Evolutionary conservation across 53 echinoderm and acorn worm species (phyloP).

Genomic region (Temnopleurus reevesii): DNA sequence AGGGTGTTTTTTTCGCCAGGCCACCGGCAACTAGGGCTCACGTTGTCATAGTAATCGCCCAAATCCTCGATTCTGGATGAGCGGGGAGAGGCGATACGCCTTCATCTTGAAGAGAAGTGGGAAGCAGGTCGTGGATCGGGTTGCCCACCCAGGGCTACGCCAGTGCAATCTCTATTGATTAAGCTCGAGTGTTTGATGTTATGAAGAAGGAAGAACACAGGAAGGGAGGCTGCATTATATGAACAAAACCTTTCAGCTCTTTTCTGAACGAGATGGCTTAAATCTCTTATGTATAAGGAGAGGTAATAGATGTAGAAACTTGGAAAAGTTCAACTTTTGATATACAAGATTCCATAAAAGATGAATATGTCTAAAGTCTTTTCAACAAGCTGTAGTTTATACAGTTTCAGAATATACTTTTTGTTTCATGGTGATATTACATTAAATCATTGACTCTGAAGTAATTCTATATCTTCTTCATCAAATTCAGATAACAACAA

Average conservation of each 20-base stretch:
- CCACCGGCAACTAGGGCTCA: constrained; percentile 37
- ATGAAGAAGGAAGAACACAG: constrained; percentile 41
- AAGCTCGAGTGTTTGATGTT: constrained; percentile 53
- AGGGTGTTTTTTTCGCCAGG: neutral
- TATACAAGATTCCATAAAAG: too few species aligned
- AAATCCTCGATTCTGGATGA: constrained; percentile 41
- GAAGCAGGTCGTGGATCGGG: constrained; percentile 26
- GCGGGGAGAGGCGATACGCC: constrained; percentile 45
- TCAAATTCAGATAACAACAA: too few species aligned
- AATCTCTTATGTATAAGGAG: neutral
- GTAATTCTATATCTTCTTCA: too few species aligned
- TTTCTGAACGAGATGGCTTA: neutral
- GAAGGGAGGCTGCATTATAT: constrained; percentile 38
- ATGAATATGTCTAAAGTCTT: too few species aligned
- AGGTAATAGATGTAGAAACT: too few species aligned
- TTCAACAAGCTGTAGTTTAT: too few species aligned
- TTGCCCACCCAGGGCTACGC: constrained; percentile 51
- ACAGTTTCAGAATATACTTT: too few species aligned
- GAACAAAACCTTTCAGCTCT: constrained; percentile 39
- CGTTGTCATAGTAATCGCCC: constrained; percentile 35
- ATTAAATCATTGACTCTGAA: too few species aligned
- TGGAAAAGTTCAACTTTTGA: too few species aligned
- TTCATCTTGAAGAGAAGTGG: neutral
- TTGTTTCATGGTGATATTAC: too few species aligned
- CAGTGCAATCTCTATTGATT: constrained; percentile 54